Evolutionary conservation across 2,113 vertebrate species (phyloP).

Genomic region (Chitala chitala): DNA sequence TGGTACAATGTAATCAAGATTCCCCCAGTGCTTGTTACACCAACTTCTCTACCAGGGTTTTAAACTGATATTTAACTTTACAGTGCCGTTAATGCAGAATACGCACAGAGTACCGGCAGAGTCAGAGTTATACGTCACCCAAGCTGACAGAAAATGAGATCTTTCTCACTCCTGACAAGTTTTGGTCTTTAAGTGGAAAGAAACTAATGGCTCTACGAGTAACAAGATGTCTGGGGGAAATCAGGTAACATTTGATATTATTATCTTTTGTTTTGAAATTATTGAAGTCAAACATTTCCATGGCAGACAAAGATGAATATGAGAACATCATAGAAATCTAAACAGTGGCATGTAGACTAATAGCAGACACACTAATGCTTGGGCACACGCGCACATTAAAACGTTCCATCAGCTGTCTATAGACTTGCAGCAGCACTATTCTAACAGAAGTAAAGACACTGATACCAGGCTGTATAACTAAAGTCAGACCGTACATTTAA

Average conservation of each 20-base stretch:
- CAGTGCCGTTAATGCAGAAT: neutral
- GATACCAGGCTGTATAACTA: too few relatives aligned
- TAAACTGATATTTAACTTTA: neutral
- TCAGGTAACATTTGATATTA: neutral
- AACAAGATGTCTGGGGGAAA: neutral
- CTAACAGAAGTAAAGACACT: too few relatives aligned
- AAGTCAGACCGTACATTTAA: too few relatives aligned
- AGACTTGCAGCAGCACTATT: neutral
- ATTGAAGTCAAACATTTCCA: neutral
- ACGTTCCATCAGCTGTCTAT: neutral
- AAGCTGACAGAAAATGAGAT: neutral
- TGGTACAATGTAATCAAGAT: constrained; percentile 15
- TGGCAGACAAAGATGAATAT: neutral
- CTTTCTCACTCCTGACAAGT: neutral
- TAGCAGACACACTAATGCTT: neutral
- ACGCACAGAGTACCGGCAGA: too few relatives aligned
- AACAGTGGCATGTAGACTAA: neutral
- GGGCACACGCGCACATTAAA: too few relatives aligned
- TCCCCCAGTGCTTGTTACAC: constrained; percentile 4
- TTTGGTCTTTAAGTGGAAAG: neutral
- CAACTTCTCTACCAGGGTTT: neutral
- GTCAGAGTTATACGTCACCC: too few relatives aligned
- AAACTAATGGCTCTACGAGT: neutral
- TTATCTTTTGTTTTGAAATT: too few relatives aligned
- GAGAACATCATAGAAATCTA: neutral